phyloP scores from a whole-genome alignment of 2,797 vertebrate species.

The Parambassis ranga region DNA sequence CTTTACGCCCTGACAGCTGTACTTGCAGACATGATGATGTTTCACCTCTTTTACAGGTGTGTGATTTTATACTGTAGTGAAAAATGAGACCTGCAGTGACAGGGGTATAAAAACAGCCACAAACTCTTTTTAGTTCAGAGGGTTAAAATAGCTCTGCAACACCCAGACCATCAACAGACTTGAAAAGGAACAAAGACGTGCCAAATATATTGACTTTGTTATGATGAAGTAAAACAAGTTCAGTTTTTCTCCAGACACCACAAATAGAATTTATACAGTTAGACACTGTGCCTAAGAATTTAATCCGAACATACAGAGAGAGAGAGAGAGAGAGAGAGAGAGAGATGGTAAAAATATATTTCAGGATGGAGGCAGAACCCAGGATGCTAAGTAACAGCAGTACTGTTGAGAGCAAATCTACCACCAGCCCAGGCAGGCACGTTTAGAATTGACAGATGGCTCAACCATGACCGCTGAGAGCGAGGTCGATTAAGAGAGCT shows the following conservation, averaged over 20 bases:
- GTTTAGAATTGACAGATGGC: slow-evolving; percentile 57
- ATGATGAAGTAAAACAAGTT: neutral
- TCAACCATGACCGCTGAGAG: slow-evolving; percentile 54
- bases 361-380: neutral
- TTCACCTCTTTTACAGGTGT: too few species aligned
- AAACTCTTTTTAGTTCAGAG: too few species aligned
- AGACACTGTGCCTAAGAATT: neutral
- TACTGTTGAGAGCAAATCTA: slow-evolving; percentile 15
- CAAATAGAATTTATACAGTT: neutral
- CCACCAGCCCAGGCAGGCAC: slow-evolving; percentile 2
- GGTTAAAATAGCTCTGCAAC: neutral
- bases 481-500: slow-evolving; percentile 50
- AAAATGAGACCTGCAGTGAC: too few species aligned
- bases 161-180: neutral
- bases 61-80: too few species aligned
- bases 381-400: slow-evolving; percentile 5
- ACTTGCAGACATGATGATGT: too few species aligned
- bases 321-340: too few species aligned
- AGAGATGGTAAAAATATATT: slow-evolving; percentile 1
- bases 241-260: neutral
- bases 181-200: neutral
- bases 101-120: too few species aligned
- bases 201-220: neutral
- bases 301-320: neutral
- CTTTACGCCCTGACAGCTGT: too few species aligned